These are phyloP conservation scores for Dendrocincla fuliginosa DNA, from an alignment of 2,797 vertebrate species.

Conservation along the genomic window DNA sequence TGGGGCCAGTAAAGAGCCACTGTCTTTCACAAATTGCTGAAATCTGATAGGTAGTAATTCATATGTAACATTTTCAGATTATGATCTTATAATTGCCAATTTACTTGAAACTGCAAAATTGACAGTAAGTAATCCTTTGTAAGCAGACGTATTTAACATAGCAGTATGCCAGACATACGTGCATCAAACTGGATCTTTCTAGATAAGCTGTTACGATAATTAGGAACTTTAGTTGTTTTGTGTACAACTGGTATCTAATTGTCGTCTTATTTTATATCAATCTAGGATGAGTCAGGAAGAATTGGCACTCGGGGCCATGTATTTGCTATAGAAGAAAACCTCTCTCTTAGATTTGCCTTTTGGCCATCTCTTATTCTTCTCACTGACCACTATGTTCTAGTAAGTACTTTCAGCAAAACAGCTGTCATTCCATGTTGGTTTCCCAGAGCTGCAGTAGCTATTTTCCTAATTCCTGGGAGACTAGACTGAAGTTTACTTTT, in stretches of 20 bases:
- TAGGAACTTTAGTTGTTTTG: not conserved
- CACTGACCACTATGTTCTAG: slow-evolving; percentile 88
- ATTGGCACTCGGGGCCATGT: slow-evolving; percentile 78
- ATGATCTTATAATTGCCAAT: not conserved
- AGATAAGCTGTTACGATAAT: not conserved
- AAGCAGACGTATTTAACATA: not conserved
- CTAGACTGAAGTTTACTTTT: not conserved
- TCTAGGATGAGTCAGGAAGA: slow-evolving; percentile 87
- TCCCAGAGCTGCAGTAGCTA: not conserved
- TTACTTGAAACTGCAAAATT: not conserved
- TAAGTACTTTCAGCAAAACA: slow-evolving; percentile 65
- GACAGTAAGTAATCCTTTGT: not conserved
- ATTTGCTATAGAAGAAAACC: slow-evolving; percentile 86
- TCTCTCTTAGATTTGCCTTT: slow-evolving; percentile 85
- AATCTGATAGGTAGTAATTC: not conserved
- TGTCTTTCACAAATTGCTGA: not conserved
- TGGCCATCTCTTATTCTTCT: slow-evolving; percentile 92
- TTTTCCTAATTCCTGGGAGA: not conserved
- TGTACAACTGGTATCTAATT: not conserved
- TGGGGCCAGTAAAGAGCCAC: not conserved
- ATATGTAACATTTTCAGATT: not conserved
- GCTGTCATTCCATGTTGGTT: not conserved
- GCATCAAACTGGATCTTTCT: not conserved
- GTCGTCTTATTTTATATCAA: slow-evolving; percentile 6
- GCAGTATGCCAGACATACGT: not conserved